phyloP scores from a whole-genome alignment of 2,113 vertebrate species.

The Typhlomys cinereus region DNA sequence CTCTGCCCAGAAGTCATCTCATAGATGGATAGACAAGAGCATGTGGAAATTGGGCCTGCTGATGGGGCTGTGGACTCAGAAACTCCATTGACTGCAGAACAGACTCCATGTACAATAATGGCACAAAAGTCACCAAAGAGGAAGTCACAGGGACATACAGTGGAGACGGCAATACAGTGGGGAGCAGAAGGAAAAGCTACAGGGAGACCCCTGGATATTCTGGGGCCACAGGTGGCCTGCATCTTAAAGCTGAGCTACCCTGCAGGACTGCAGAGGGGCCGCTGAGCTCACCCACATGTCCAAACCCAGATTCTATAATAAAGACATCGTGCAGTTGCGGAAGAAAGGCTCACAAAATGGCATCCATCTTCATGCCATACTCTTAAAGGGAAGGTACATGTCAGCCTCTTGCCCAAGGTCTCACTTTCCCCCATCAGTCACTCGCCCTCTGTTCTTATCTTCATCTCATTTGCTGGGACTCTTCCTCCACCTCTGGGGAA shows the following conservation, averaged over 20 bases:
- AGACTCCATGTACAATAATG: not conserved
- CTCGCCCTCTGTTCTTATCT: not conserved
- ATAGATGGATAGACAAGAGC: not conserved
- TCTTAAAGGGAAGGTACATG: not conserved
- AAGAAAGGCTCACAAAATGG: slow-evolving; percentile 10
- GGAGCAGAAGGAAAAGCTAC: no score
- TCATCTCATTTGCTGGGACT: not conserved
- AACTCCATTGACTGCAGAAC: not conserved
- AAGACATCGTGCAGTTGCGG: not conserved
- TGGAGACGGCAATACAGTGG: not conserved
- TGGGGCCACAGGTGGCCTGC: not conserved
- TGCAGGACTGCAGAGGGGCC: not conserved
- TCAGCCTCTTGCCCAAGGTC: not conserved
- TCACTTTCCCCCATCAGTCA: not conserved
- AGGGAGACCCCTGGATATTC: not conserved
- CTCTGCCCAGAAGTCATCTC: not conserved
- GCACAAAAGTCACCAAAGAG: not conserved
- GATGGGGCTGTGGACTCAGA: not conserved
- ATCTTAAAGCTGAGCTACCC: not conserved
- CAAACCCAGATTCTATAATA: slow-evolving; percentile 25
- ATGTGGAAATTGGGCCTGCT: not conserved
- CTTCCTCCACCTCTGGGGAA: not conserved
- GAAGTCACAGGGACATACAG: not conserved
- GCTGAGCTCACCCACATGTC: not conserved
- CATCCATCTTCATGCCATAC: not conserved